Evolutionary conservation across 1,140 invertebrate genomes (phyloP).

Genomic region (Cydia strobilella): DNA sequence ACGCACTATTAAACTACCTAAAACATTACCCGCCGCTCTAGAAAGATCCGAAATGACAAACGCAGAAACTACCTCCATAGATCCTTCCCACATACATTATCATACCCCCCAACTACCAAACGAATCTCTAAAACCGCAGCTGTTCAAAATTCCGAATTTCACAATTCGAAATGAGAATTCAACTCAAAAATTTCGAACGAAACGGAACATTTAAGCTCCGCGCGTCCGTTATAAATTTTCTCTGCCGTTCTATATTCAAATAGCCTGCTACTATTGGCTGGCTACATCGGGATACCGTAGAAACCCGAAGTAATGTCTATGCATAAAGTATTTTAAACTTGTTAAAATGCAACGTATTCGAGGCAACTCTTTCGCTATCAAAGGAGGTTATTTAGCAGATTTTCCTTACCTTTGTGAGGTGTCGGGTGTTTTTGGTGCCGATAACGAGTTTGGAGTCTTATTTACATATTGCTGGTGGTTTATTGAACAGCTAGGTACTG

Average conservation of each 20-base stretch:
- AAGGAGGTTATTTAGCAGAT: constrained; percentile 66
- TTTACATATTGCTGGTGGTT: constrained; percentile 1
- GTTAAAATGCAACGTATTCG: constrained; percentile 77
- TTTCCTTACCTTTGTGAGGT: constrained; percentile 39
- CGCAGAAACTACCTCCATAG: constrained; percentile 9
- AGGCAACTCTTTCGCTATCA: constrained; percentile 50
- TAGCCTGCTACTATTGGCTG: constrained; percentile 75
- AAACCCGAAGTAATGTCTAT: constrained; percentile 75
- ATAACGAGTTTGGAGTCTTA: constrained; percentile 24
- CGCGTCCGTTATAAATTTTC: constrained; percentile 73
- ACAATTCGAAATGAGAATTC: constrained; percentile 23
- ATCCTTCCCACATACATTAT: constrained; percentile 10
- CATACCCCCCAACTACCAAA: constrained; percentile 18
- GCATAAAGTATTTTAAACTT: constrained; percentile 79
- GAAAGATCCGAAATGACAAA: neutral
- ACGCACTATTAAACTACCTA: neutral
- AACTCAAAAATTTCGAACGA: constrained; percentile 30
- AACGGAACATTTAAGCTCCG: constrained; percentile 61
- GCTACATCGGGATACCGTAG: constrained; percentile 64
- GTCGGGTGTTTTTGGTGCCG: constrained; percentile 1
- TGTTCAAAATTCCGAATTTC: constrained; percentile 30
- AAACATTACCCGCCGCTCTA: neutral
- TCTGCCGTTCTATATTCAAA: constrained; percentile 77
- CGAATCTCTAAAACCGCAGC: constrained; percentile 20
- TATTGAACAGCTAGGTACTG: neutral